Base-by-base conservation (phyloP, 2,797 vertebrate species). In the Selene dorsalis region DNA sequence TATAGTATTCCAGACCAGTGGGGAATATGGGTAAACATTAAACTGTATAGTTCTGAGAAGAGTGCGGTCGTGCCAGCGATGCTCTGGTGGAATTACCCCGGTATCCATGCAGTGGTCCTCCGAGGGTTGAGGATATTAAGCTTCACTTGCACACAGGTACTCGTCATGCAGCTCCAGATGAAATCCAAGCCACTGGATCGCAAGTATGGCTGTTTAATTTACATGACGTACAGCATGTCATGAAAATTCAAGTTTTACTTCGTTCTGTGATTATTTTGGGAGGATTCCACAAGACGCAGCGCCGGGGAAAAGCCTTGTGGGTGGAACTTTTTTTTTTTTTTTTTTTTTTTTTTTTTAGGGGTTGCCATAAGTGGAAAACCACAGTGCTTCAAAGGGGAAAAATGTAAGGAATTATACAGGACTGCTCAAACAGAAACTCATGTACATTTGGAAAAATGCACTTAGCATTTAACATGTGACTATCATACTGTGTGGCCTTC, bases 21-120 rank as follows among this genome's bases (percentile, higher is more conserved):
- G 94, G 96, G 97, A 97, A 96, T 96, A 96, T 93, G 95, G 95
- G 95, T 96, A 96, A 97, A 98, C 96, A 97, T 95, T 96, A 94
- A 96, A 94, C 95, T 38, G 68, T 75, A 64, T 41, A 84, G 95
- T 95, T 96, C 72, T 84, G 76, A 85, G 85, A 83, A 71, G 84
- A 84, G 79, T 4, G 55, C 57, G 11, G 72, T 50, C 18, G 17
- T 77, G 85, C 80, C 84, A 80, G 80, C 56, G 76, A 87, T 84
- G 90, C 83, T 89, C 83, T 77, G 85, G 39, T 84, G 82, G 87
- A 91, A 72, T 83, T 66, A 74, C 64, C 78, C 57, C 14, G 13
- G 69, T 56, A 78, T 86, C 75, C 76, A 39, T 5, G 41, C 24
- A 6, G 24, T 6, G 35, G 63, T 84, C 78, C 80, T 26, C 2